Conservation (phyloP, 2,888 invertebrate genomes). For the Petrolisthes manimaculis region DNA sequence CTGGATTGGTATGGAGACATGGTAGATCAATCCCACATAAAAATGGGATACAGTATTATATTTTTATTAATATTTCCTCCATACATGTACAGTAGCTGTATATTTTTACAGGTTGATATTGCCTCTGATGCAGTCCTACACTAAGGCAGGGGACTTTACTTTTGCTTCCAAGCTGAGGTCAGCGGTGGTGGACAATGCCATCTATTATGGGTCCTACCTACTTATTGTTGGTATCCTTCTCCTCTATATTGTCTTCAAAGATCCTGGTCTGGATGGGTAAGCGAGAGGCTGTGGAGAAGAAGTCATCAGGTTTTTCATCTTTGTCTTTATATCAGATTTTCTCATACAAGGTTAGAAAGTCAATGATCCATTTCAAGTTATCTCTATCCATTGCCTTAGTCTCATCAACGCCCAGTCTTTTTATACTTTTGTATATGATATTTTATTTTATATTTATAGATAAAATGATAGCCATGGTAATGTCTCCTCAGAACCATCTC, state of each 20-base stretch:
- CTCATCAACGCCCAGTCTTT: no score
- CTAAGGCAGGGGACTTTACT: conserved; percentile 97
- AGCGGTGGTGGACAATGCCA: conserved; percentile 95
- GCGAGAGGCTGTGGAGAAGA: conserved; percentile 58
- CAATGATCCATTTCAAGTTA: no score
- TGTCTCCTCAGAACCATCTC: no score
- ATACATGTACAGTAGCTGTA: not conserved
- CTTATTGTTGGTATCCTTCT: conserved; percentile 93
- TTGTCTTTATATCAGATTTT: not conserved
- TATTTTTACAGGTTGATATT: conserved; percentile 79
- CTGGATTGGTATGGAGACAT: no score
- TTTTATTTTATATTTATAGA: no score
- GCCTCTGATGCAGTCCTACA: conserved; percentile 99
- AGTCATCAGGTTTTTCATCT: not conserved
- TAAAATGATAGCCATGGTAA: no score
- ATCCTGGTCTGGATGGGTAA: conserved; percentile 88
- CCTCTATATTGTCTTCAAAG: conserved; percentile 92
- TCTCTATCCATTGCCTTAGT: no score
- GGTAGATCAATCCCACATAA: no score
- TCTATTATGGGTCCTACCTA: conserved; percentile 97
- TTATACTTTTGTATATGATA: no score
- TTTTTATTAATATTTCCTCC: not conserved
- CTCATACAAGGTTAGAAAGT: not conserved
- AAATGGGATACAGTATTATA: no score
- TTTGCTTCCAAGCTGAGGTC: conserved; percentile 93